A percentile compares a stretch with the other conserved stretches of the same genome.
Conservation (phyloP, 1,140 invertebrate genomes). For the Parapsyche elsis region DNA sequence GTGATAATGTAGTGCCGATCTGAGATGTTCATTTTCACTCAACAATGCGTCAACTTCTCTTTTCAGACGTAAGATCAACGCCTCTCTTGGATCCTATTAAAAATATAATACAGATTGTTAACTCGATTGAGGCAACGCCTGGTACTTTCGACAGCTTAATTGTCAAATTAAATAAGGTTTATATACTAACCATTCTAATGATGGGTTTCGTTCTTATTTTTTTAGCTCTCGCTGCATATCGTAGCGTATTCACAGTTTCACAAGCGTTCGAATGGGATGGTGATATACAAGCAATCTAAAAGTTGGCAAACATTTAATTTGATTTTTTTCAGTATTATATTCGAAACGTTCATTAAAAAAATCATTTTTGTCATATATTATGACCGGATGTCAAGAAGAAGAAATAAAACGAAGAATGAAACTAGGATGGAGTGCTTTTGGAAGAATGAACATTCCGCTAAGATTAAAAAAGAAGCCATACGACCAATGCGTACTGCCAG, state of each 20-base stretch:
- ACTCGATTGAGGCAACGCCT: neutral
- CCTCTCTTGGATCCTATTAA: slow-evolving; percentile 89
- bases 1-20: slow-evolving; percentile 76
- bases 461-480: too few relatives aligned
- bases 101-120: slow-evolving; percentile 12
- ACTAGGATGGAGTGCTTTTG: too few relatives aligned
- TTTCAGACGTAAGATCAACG: slow-evolving; percentile 89
- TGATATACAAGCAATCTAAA: slow-evolving; percentile 91
- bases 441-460: too few relatives aligned
- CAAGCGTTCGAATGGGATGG: slow-evolving; percentile 86
- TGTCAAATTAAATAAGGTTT: neutral
- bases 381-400: too few relatives aligned
- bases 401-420: too few relatives aligned
- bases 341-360: too few relatives aligned
- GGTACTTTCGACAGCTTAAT: neutral
- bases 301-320: too few relatives aligned
- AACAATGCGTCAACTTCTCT: slow-evolving; percentile 88
- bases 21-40: slow-evolving; percentile 91
- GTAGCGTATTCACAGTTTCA: slow-evolving; percentile 92
- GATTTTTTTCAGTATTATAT: too few relatives aligned
- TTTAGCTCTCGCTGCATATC: slow-evolving; percentile 89
- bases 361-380: too few relatives aligned
- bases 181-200: slow-evolving; percentile 82
- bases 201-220: slow-evolving; percentile 90
- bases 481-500: too few relatives aligned